Evolutionary conservation across 2,888 invertebrate species (phyloP), one percentile per base, ranked within the genome.

Genomic region (Leucania comma): DNA sequence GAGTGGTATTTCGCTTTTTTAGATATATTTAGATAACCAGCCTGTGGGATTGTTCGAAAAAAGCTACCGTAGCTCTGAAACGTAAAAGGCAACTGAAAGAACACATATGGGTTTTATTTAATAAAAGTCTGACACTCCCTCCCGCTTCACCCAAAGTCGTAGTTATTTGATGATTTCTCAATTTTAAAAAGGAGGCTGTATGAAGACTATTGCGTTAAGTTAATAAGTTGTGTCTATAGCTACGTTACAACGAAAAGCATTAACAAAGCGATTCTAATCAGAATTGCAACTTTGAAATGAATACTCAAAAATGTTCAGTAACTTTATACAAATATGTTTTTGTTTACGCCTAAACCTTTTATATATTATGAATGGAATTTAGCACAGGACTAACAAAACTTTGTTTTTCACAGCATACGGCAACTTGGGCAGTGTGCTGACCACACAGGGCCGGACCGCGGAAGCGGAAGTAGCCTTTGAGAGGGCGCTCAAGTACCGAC

Each of bases 381-480:
- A 48, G 46, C 64, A 62, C 63, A 66, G 38, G 68, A 68, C 68
- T 82, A 75, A 83, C 63, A 72, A 68, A 78, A 72, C 72, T 83
- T 84, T 82, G 72, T 86, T 90, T 89, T 87, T 96, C 97, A 81
- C 97, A 99, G 99, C 99, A 61, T 98, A 98, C 96, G 99, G 99
- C 79, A 99, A 99, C 96, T 97, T 99, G 93, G 99, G 99, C 90
- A 99, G 99, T 94, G 98, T 99, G 88, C 97, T 99, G 89, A 99
- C 98, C 92, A 97, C 98, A 68, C 98, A 98, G 94, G 99, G 99
- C 58, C 97, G 98, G 87, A 97, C 97, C 71, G 96, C 97, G 82
- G 99, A 99, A 95, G 99, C 99, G 65, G 99, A 99, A 96, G 97
- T 97, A 90, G 99, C 99, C 66, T 99, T 99, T 95, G 97, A 98